Conservation (phyloP, 2,113 vertebrate species). For the Pithys albifrons region DNA sequence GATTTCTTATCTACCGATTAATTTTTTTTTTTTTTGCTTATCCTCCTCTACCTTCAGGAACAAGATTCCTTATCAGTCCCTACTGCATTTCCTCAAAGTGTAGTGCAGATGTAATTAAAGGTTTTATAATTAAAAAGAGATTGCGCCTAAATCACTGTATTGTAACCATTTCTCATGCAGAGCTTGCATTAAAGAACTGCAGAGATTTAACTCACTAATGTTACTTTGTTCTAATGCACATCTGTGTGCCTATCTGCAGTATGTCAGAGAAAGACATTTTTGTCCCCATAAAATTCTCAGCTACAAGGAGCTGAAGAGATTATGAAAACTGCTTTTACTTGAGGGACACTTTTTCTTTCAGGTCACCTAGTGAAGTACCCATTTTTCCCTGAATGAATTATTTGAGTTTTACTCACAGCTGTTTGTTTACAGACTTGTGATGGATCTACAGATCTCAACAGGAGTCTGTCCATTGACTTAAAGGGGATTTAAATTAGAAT, state of each 20-base stretch:
- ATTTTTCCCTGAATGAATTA: neutral
- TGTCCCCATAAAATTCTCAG: neutral
- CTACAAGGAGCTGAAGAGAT: neutral
- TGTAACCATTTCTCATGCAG: neutral
- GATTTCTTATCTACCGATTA: constrained; percentile 19
- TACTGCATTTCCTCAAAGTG: neutral
- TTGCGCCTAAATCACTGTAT: neutral
- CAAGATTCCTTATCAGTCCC: constrained; percentile 17
- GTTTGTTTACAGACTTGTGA: neutral
- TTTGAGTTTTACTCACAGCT: neutral
- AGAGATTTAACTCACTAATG: neutral
- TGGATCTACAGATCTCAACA: neutral
- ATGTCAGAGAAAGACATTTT: neutral
- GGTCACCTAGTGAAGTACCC: neutral
- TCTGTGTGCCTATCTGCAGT: neutral
- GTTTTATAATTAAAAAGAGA: constrained; percentile 21
- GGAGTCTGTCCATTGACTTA: neutral
- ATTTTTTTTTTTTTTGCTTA: neutral
- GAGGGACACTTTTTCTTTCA: neutral
- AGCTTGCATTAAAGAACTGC: neutral
- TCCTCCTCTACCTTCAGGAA: constrained; percentile 2
- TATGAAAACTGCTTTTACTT: neutral
- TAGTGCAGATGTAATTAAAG: constrained; percentile 10
- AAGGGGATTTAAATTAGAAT: neutral
- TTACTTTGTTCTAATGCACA: neutral